Conservation (phyloP, 2,113 vertebrate species). For the Pelmatolapia mariae region DNA sequence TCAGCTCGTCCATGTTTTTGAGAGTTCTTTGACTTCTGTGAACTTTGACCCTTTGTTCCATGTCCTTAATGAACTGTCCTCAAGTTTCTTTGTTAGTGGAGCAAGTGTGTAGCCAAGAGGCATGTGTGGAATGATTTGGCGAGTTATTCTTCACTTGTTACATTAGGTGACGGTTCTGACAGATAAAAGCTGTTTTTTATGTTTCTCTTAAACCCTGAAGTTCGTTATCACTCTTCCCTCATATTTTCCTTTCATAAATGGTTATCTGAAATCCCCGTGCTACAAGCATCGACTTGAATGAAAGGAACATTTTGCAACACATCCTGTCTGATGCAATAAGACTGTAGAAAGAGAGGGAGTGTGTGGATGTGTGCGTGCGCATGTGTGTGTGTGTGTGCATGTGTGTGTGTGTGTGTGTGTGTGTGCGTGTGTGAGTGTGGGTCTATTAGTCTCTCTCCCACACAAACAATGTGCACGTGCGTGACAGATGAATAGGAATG, state of each 20-base stretch:
- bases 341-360: not conserved
- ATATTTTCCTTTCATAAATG: not conserved
- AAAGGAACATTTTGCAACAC: not conserved
- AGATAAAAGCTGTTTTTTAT: not conserved
- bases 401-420: no score
- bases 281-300: not conserved
- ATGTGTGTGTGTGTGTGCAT: rapidly evolving
- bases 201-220: not conserved
- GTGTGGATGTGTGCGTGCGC: not conserved
- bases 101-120: not conserved
- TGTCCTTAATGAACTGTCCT: not conserved
- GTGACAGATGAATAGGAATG: not conserved
- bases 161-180: not conserved
- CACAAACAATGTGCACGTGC: not conserved
- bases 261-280: not conserved
- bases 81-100: not conserved
- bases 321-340: not conserved
- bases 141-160: not conserved
- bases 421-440: not conserved
- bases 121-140: not conserved
- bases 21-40: not conserved
- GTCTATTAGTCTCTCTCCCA: not conserved
- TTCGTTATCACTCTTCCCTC: not conserved
- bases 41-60: not conserved
- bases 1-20: not conserved